Percentiles rank a stretch among this genome's conserved stretches.
Conservation (phyloP, 2,113 vertebrate species). For the Eleginops maclovinus region DNA sequence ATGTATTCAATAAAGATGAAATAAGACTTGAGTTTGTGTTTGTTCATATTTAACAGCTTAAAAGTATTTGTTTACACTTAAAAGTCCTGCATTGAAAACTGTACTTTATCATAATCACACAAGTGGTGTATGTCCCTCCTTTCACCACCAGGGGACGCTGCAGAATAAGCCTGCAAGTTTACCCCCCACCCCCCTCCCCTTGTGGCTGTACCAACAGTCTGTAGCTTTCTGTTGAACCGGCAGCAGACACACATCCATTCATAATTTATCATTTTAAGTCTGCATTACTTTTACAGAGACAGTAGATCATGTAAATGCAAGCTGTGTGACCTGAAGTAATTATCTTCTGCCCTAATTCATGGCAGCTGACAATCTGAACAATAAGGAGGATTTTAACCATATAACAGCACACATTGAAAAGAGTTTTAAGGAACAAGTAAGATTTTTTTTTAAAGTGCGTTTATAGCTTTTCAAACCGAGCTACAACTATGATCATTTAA, state of each 20-base stretch:
- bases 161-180: too few species aligned
- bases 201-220: too few species aligned
- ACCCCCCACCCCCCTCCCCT: too few species aligned
- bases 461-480: neutral
- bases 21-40: neutral
- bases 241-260: neutral
- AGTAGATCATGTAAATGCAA: neutral
- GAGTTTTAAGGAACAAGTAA: neutral
- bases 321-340: neutral
- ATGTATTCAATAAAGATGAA: neutral
- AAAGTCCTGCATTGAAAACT: too few species aligned
- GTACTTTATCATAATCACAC: too few species aligned
- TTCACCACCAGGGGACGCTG: too few species aligned
- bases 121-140: too few species aligned
- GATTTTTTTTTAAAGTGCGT: neutral
- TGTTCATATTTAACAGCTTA: too few species aligned
- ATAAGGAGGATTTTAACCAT: neutral
- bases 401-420: neutral
- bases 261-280: conserved; percentile 2
- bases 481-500: neutral
- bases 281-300: neutral
- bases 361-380: neutral
- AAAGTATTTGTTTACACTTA: too few species aligned
- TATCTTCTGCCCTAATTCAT: conserved; percentile 9
- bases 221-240: too few species aligned